Evolutionary conservation across 2,888 invertebrate species (phyloP).

Genomic region (Dicyrtomina minuta): DNA sequence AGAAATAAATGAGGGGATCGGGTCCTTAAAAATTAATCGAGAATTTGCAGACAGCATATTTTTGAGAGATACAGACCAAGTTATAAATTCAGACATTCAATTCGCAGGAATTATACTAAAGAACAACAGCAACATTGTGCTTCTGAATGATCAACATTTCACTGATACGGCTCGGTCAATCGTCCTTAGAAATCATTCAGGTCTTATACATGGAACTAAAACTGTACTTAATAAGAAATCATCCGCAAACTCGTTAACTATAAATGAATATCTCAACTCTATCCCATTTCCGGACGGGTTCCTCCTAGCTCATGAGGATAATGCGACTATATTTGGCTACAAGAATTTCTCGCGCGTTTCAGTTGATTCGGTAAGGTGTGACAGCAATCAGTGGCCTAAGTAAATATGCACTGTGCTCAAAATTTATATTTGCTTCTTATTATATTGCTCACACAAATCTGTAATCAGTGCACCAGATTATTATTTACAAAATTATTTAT

Average conservation of each 20-base stretch:
- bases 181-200: conserved; percentile 20
- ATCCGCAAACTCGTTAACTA: conserved; percentile 13
- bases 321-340: conserved; percentile 27
- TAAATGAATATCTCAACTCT: conserved; percentile 30
- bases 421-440: background rate
- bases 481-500: background rate
- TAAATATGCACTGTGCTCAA: background rate
- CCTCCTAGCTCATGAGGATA: conserved; percentile 13
- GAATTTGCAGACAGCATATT: conserved; percentile 36
- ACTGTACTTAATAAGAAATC: background rate
- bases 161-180: conserved; percentile 19
- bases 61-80: conserved; percentile 34
- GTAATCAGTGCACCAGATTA: background rate
- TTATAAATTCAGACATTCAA: conserved; percentile 21
- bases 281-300: conserved; percentile 35
- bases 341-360: conserved; percentile 35
- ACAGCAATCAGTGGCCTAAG: too few relatives aligned
- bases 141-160: conserved; percentile 37
- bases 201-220: conserved; percentile 33
- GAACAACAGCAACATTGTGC: conserved; percentile 7
- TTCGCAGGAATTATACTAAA: conserved; percentile 21
- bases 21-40: background rate
- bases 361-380: conserved; percentile 31
- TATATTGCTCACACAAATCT: background rate
- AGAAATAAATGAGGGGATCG: conserved; percentile 4